phyloP scores from a whole-genome alignment of 1,140 invertebrate species.

The Harlomillsia oculata region DNA sequence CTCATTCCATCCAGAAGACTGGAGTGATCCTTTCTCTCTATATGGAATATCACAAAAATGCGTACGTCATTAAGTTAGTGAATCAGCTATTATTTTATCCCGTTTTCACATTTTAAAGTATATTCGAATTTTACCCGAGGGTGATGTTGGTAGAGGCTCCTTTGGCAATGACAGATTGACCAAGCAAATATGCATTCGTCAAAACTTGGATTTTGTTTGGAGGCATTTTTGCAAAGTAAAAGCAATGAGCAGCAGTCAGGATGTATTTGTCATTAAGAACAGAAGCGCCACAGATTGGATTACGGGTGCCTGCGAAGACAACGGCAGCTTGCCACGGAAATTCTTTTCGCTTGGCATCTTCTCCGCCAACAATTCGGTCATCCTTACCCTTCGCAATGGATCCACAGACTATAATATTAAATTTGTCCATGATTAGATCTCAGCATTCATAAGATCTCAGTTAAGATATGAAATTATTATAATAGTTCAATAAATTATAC shows the following conservation, averaged over 20 bases:
- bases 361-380: slow-evolving; percentile 19
- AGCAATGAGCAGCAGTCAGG: slow-evolving; percentile 13
- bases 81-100: no score
- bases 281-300: slow-evolving; percentile 15
- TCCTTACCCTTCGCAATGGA: no score
- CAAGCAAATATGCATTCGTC: background rate
- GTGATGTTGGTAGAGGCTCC: background rate
- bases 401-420: no score
- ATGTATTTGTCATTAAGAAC: no score
- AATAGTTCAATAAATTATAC: no score
- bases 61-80: no score
- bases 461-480: no score
- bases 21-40: slow-evolving; percentile 1
- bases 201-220: background rate
- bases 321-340: slow-evolving; percentile 20
- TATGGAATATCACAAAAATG: no score
- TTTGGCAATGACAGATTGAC: background rate
- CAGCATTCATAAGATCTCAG: no score
- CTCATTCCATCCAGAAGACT: background rate
- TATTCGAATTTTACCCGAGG: slow-evolving; percentile 14
- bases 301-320: slow-evolving; percentile 5
- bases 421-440: no score
- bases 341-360: slow-evolving; percentile 17
- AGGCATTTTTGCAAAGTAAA: background rate
- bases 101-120: no score